Evolutionary conservation across 2,888 invertebrate species (phyloP), one percentile per base, ranked within the genome.

Genomic region (Euzetes globulus): DNA sequence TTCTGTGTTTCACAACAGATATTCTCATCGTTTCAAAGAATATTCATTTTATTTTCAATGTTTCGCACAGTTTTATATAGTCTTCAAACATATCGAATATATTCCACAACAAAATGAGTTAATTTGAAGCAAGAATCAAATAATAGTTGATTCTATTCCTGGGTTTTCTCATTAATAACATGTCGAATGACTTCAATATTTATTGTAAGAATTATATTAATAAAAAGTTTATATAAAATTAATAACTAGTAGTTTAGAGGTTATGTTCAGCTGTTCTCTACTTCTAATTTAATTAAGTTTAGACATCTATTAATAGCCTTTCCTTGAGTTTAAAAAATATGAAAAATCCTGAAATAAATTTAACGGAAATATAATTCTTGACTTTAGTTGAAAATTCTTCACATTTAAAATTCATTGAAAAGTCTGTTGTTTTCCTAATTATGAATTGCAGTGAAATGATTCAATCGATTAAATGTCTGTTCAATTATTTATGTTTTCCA

Each of bases 101-200:
- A 52, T 17, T 47, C 7, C 7, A 7, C 33, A 33, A 33, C n/a
- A 52, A 52, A 52, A 52, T 52, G 52, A 52, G 52, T n/a, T 52
- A 52, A 52, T 52, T 52, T 19, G 33, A 33, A 33, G 33, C 7
- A 6, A 7, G 19, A 58, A 58, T 58, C 1, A 27, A 29, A 22
- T 25, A 22, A 58, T 27, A 22, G 4, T 22, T 58, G 2, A 27
- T 25, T 27, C 22, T 15, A 5, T 27, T 58, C 25, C 19, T 27
- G 19, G 25, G 58, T 22, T 25, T 33, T 58, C 17, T 25, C 58
- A 58, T 29, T 58, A 27, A 58, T 27, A 27, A 58, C 58, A 58
- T 58, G 58, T 22, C 58, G 58, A 58, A 58, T 58, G 58, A 58
- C 58, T 58, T 58, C 58, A 58, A 58, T 58, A 58, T 58, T 5